Evolutionary conservation across 2,888 invertebrate species (phyloP).

Genomic region (Erpobdella octoculata): DNA sequence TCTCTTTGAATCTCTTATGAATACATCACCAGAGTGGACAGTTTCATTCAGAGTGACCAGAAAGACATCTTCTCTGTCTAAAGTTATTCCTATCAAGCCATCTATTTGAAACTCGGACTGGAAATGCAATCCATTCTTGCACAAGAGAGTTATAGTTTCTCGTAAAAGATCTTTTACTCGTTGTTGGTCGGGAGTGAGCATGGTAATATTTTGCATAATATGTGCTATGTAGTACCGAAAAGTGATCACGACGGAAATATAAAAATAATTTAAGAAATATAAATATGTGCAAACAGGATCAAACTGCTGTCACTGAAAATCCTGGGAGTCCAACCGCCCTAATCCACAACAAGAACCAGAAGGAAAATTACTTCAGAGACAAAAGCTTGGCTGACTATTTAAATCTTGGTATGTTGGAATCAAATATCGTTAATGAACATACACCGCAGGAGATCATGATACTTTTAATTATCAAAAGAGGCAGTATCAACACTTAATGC

Average conservation of each 20-base stretch:
- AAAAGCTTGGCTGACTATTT: no score
- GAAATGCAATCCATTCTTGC: constrained; percentile 35
- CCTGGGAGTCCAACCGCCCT: no score
- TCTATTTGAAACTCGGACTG: constrained; percentile 33
- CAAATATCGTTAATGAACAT: no score
- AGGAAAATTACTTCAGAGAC: no score
- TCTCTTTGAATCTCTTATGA: constrained; percentile 23
- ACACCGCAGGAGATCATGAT: not conserved
- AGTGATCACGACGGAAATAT: no score
- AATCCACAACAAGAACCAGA: no score
- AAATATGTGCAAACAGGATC: not conserved
- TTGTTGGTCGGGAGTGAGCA: constrained; percentile 32
- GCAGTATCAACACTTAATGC: no score
- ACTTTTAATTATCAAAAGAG: not conserved
- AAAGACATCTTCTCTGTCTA: constrained; percentile 35
- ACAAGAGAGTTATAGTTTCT: constrained; percentile 35
- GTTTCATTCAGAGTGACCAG: constrained; percentile 35
- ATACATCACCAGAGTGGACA: constrained; percentile 29
- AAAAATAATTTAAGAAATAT: not conserved
- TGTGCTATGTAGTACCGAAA: not conserved
- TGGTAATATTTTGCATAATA: not conserved
- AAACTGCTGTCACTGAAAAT: not conserved
- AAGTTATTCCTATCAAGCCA: constrained; percentile 35
- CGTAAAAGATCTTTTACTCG: constrained; percentile 31
- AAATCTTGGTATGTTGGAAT: no score